Percentiles rank a stretch among this genome's conserved stretches.
Conservation (phyloP, 2,797 vertebrate species). For the Micromesistius poutassou region DNA sequence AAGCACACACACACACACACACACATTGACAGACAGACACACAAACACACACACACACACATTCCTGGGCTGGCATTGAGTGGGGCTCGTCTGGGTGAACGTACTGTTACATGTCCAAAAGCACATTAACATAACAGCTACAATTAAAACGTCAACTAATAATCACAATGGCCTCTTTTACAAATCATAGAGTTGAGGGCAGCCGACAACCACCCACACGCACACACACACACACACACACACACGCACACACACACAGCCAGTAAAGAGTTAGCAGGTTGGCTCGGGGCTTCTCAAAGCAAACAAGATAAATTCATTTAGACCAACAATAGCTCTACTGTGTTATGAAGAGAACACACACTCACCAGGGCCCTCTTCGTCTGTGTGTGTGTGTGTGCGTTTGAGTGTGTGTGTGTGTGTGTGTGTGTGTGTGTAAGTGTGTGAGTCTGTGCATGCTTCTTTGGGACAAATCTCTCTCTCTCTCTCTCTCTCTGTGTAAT, state of each 20-base stretch:
- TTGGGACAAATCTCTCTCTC: not conserved
- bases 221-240: slow-evolving; percentile 9
- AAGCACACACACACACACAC: not conserved
- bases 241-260: slow-evolving; percentile 8
- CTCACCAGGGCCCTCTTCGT: not conserved
- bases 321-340: slow-evolving; percentile 25
- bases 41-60: not conserved
- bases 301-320: slow-evolving; percentile 30
- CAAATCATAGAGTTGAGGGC: slow-evolving; percentile 11
- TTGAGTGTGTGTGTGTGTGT: not conserved
- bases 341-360: slow-evolving; percentile 5
- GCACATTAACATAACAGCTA: slow-evolving; percentile 38
- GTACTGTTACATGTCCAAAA: slow-evolving; percentile 31
- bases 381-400: not conserved
- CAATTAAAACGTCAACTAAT: slow-evolving; percentile 43
- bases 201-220: not conserved
- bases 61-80: not conserved
- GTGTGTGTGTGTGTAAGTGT: not conserved
- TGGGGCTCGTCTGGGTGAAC: not conserved
- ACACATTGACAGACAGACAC: not conserved
- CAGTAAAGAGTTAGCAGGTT: slow-evolving; percentile 4
- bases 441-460: not conserved
- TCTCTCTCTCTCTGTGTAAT: not conserved
- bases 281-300: slow-evolving; percentile 18
- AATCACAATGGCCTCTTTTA: slow-evolving; percentile 44